A percentile compares a stretch with the other conserved stretches of the same genome.
These are phyloP conservation scores for Oncorhynchus keta DNA, from an alignment of 2,113 vertebrate species.

Conservation along the genomic window DNA sequence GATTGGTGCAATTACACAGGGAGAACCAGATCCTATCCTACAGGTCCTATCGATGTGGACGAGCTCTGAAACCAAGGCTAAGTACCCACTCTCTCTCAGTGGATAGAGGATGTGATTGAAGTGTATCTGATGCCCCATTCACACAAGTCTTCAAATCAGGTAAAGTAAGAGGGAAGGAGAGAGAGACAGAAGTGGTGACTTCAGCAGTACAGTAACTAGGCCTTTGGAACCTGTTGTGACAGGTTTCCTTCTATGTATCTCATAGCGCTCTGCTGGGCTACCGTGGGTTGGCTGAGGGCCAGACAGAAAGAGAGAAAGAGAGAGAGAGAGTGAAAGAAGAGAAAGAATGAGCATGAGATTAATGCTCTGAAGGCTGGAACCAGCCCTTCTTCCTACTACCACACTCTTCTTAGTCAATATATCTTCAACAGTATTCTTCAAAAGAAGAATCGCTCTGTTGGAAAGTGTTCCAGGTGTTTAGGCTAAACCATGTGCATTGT, in stretches of 20 bases:
- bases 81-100: slow-evolving; percentile 35
- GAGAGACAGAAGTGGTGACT: slow-evolving; percentile 50
- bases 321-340: neutral
- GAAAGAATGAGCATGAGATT: neutral
- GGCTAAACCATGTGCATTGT: too few species aligned
- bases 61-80: slow-evolving; percentile 16
- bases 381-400: neutral
- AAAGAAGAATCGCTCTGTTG: too few species aligned
- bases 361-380: neutral
- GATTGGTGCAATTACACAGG: neutral
- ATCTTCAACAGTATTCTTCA: too few species aligned
- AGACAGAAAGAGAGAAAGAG: slow-evolving; percentile 21
- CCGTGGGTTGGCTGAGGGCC: slow-evolving; percentile 26
- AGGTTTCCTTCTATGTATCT: slow-evolving; percentile 46
- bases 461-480: too few species aligned
- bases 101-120: slow-evolving; percentile 33
- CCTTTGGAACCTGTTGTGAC: slow-evolving; percentile 71
- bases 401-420: neutral
- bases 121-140: too few species aligned
- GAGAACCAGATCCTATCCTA: slow-evolving; percentile 33
- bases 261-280: slow-evolving; percentile 9
- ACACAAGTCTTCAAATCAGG: slow-evolving; percentile 35
- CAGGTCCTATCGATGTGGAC: slow-evolving; percentile 29
- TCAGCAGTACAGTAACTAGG: slow-evolving; percentile 33
- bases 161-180: slow-evolving; percentile 37